phyloP scores from a whole-genome alignment of 2,797 vertebrate species.

The Amazona finschi region DNA sequence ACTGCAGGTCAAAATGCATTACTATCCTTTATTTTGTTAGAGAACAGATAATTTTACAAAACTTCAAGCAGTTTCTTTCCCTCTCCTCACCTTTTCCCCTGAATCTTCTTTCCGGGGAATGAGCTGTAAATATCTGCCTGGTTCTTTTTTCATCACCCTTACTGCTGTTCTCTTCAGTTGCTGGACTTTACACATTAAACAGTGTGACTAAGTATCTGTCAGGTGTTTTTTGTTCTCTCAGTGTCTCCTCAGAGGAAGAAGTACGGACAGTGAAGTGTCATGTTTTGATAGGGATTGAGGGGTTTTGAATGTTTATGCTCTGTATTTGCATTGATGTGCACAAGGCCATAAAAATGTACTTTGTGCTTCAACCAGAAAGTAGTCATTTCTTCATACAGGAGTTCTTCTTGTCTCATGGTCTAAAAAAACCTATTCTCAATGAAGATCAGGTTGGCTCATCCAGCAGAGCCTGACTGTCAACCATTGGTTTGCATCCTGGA shows the following conservation, averaged over 20 bases:
- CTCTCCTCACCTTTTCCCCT: background rate
- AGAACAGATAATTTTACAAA: background rate
- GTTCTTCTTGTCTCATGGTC: background rate
- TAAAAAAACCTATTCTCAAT: background rate
- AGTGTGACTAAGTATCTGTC: background rate
- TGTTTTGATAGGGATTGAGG: background rate
- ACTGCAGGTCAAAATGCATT: background rate
- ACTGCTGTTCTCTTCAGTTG: background rate
- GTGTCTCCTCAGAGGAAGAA: background rate
- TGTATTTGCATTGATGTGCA: background rate
- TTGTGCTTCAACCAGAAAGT: background rate
- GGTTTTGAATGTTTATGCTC: background rate
- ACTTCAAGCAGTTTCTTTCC: background rate
- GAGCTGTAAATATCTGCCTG: background rate
- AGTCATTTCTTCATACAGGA: background rate
- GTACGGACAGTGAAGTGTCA: background rate
- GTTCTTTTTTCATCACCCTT: background rate
- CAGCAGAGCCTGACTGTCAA: background rate
- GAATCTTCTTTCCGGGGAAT: background rate
- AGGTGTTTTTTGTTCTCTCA: background rate
- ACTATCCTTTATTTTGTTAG: background rate
- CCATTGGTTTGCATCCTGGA: background rate
- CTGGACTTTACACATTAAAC: background rate
- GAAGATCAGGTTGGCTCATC: background rate
- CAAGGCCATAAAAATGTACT: background rate